Evolutionary conservation across 2,888 invertebrate genomes (phyloP).

Genomic region (Mythimna ferrago): DNA sequence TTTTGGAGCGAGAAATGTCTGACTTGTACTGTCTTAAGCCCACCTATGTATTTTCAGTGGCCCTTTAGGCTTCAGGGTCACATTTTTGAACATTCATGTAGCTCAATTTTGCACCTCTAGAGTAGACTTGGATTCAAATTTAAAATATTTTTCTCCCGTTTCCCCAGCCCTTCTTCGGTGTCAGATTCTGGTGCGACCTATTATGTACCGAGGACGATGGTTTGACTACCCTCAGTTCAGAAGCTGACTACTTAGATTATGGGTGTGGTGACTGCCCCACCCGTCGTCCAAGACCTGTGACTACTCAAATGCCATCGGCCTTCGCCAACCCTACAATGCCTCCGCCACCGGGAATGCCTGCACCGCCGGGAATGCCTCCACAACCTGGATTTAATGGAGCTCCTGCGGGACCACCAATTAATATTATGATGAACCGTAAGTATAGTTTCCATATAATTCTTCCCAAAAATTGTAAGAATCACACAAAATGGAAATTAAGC

Average conservation of each 20-base stretch:
- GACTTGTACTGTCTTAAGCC: no score
- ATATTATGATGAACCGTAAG: constrained; percentile 38
- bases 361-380: neutral
- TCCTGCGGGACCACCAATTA: constrained; percentile 19
- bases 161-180: constrained; percentile 77
- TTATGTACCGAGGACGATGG: constrained; percentile 74
- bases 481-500: neutral
- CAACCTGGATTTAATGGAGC: constrained; percentile 1
- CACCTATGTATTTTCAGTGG: no score
- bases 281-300: constrained; percentile 53
- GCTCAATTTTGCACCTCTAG: neutral
- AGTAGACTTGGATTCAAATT: neutral
- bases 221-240: constrained; percentile 53
- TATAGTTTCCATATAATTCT: neutral
- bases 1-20: no score
- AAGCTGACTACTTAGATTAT: constrained; percentile 39
- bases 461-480: neutral
- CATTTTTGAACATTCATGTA: neutral
- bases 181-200: constrained; percentile 70
- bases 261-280: constrained; percentile 39
- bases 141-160: neutral
- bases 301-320: constrained; percentile 28
- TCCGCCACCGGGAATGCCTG: neutral
- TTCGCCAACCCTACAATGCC: constrained; percentile 10
- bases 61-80: no score